phyloP scores from a whole-genome alignment of 2,888 invertebrate genomes.

The Linnaemya tessellans region DNA sequence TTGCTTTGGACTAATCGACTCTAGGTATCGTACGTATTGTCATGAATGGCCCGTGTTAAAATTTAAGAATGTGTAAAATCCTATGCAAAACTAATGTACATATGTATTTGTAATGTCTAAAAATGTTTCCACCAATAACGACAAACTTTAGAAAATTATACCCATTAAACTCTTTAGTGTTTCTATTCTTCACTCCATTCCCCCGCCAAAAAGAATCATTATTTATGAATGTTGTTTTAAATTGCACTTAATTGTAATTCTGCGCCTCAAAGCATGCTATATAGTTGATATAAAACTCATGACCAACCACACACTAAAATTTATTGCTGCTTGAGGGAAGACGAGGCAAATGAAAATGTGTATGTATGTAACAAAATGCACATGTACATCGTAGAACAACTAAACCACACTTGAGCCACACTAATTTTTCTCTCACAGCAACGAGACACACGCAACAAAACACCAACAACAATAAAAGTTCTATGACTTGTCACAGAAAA shows the following conservation, averaged over 20 bases:
- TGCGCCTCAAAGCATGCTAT: constrained; percentile 48
- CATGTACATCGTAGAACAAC: constrained; percentile 22
- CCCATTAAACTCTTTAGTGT: too few species aligned
- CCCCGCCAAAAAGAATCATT: too few species aligned
- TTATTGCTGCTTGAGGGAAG: constrained; percentile 21
- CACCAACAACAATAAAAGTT: constrained; percentile 45
- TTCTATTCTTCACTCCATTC: too few species aligned
- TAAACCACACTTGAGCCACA: constrained; percentile 11
- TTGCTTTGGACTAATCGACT: too few species aligned
- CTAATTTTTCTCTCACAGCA: constrained; percentile 4
- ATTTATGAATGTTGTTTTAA: constrained; percentile 15
- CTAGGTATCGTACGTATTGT: too few species aligned
- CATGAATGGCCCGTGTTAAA: too few species aligned
- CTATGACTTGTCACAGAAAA: constrained; percentile 48
- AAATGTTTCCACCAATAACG: too few species aligned
- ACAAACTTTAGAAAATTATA: too few species aligned
- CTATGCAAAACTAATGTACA: too few species aligned
- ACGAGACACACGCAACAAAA: constrained; percentile 19
- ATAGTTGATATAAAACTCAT: constrained; percentile 26
- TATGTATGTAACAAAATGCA: constrained; percentile 7
- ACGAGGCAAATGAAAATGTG: not conserved
- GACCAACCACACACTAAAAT: constrained; percentile 59
- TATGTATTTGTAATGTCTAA: too few species aligned
- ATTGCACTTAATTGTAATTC: constrained; percentile 30
- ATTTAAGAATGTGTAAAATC: too few species aligned